These are phyloP conservation scores for Drosophila subsilvestris DNA, from an alignment of 2,888 invertebrate genomes.

Conservation along the genomic window DNA sequence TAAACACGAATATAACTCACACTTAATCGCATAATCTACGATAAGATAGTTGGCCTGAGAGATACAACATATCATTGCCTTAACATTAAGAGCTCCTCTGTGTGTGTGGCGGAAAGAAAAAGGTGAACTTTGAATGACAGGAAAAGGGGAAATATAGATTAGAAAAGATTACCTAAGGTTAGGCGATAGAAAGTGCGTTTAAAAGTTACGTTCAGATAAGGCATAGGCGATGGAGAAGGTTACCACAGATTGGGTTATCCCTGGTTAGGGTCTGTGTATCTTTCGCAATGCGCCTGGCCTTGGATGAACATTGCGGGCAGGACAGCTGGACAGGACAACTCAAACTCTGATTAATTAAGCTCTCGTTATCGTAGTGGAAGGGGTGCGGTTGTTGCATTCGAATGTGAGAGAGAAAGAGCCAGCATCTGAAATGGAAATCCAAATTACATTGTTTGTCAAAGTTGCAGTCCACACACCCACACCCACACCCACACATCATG, in stretches of 20 bases:
- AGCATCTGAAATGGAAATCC: conserved; percentile 17
- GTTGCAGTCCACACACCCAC: neutral
- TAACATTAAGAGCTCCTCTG: no score
- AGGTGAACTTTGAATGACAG: neutral
- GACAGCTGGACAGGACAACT: neutral
- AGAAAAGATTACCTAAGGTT: neutral
- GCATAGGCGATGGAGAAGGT: neutral
- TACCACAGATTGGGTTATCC: neutral
- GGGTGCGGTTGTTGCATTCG: neutral
- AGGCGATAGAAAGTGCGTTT: neutral
- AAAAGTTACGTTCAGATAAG: neutral
- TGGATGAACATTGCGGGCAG: no score
- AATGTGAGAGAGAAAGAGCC: neutral
- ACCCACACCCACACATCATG: neutral
- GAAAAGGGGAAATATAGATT: neutral
- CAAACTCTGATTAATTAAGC: neutral
- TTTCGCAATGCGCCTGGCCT: no score
- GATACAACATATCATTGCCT: neutral
- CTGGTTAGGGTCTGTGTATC: neutral
- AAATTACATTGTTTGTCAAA: conserved; percentile 10
- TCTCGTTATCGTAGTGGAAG: neutral
- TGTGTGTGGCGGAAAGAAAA: no score
- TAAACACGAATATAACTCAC: neutral
- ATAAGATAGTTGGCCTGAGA: neutral
- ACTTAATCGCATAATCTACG: neutral